phyloP scores from a whole-genome alignment of 2,888 invertebrate species.

The Meteorus colon region DNA sequence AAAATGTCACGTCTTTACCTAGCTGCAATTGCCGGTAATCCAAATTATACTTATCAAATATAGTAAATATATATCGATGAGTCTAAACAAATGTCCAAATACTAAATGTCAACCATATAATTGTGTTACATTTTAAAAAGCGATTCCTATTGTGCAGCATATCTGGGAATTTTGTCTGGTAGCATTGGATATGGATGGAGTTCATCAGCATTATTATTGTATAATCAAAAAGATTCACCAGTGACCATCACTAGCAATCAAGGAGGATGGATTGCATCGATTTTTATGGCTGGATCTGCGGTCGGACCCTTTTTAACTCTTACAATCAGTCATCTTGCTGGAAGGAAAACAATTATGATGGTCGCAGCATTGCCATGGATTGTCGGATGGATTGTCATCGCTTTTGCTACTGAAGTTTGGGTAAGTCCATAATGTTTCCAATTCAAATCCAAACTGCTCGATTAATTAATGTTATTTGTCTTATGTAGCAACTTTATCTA shows the following conservation, averaged over 20 bases:
- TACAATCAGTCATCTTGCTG: slow-evolving; percentile 47
- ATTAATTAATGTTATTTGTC: neutral
- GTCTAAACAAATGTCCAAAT: too few relatives aligned
- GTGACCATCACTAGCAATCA: slow-evolving; percentile 44
- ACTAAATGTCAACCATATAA: too few relatives aligned
- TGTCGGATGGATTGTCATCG: slow-evolving; percentile 50
- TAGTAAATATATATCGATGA: too few relatives aligned
- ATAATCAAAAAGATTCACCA: slow-evolving; percentile 34
- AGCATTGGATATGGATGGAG: slow-evolving; percentile 54
- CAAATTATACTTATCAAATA: neutral
- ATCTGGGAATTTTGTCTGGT: slow-evolving; percentile 44
- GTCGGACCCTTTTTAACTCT: slow-evolving; percentile 35
- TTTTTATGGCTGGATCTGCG: slow-evolving; percentile 40
- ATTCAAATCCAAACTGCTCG: neutral
- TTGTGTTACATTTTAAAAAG: too few relatives aligned
- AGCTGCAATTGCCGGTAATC: slow-evolving; percentile 30
- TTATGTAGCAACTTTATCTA: slow-evolving; percentile 46
- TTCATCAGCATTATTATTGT: slow-evolving; percentile 52
- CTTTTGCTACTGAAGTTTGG: slow-evolving; percentile 48
- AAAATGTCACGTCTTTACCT: slow-evolving; percentile 24
- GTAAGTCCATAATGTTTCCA: slow-evolving; percentile 38
- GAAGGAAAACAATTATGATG: slow-evolving; percentile 51
- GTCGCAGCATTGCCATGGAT: slow-evolving; percentile 43
- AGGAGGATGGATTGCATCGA: slow-evolving; percentile 49
- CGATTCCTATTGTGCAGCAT: slow-evolving; percentile 37